phyloP scores from a whole-genome alignment of 2,888 invertebrate genomes.

The Halictus ligatus region DNA sequence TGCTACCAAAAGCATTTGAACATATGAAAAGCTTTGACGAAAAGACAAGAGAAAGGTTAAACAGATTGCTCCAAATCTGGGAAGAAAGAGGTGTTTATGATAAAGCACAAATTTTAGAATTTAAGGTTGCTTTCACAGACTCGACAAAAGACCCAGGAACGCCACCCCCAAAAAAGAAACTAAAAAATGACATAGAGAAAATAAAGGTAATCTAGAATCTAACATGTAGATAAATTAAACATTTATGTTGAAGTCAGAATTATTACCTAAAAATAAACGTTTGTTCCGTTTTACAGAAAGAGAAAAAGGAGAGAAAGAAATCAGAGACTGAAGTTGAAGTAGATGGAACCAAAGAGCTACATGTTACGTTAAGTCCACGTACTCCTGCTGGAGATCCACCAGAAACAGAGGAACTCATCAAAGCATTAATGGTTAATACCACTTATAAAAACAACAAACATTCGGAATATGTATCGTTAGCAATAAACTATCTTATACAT shows the following conservation, averaged over 20 bases:
- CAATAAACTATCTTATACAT: slow-evolving; percentile 77
- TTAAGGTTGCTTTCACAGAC: slow-evolving; percentile 87
- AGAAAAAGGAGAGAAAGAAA: slow-evolving; percentile 85
- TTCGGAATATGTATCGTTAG: slow-evolving; percentile 72
- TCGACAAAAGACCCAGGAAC: slow-evolving; percentile 76
- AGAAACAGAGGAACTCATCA: slow-evolving; percentile 96
- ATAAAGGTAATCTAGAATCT: slow-evolving; percentile 60
- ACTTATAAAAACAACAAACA: slow-evolving; percentile 68
- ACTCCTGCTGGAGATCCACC: slow-evolving; percentile 94
- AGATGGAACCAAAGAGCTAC: slow-evolving; percentile 91
- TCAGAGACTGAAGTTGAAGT: slow-evolving; percentile 86
- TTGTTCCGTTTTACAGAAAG: slow-evolving; percentile 67
- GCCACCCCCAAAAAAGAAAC: slow-evolving; percentile 85
- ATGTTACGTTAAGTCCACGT: slow-evolving; percentile 91
- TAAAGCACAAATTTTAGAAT: slow-evolving; percentile 91
- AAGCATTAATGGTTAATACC: slow-evolving; percentile 86
- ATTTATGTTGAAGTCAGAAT: not conserved
- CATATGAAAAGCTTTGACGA: slow-evolving; percentile 92
- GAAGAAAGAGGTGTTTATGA: slow-evolving; percentile 96
- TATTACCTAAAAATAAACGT: not conserved
- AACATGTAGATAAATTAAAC: not conserved
- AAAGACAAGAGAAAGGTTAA: slow-evolving; percentile 92
- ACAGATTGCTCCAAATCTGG: slow-evolving; percentile 95
- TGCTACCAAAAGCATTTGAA: slow-evolving; percentile 93
- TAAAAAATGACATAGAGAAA: slow-evolving; percentile 82